phyloP scores from a whole-genome alignment of 1,140 invertebrate species.

The Mamestra configurata region DNA sequence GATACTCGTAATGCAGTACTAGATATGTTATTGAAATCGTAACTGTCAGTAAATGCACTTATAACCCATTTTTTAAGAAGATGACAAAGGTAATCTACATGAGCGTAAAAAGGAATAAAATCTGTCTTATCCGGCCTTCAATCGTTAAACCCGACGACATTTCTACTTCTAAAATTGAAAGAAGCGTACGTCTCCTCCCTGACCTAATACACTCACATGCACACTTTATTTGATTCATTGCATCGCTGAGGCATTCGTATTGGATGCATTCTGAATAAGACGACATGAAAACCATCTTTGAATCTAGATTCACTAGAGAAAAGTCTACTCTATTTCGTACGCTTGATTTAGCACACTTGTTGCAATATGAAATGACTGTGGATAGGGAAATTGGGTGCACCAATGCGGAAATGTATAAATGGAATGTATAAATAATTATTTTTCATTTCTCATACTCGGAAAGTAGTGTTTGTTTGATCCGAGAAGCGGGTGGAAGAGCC shows the following conservation, averaged over 20 bases:
- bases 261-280: not conserved
- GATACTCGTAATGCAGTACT: too few species aligned
- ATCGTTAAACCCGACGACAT: not conserved
- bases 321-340: conserved; percentile 5
- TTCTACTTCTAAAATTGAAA: not conserved
- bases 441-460: too few species aligned
- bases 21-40: too few species aligned
- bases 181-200: not conserved
- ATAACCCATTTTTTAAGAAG: too few species aligned
- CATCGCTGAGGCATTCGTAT: not conserved
- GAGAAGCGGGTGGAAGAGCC: too few species aligned
- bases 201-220: not conserved
- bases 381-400: not conserved
- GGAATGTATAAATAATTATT: too few species aligned
- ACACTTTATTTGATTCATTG: not conserved
- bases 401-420: too few species aligned
- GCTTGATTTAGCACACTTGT: conserved; percentile 21
- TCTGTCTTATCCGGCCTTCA: not conserved
- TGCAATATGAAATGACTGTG: not conserved
- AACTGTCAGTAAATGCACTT: too few species aligned
- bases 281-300: conserved; percentile 5
- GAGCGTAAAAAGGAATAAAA: not conserved
- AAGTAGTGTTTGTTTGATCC: too few species aligned
- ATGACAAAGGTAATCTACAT: not conserved
- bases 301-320: not conserved